phyloP scores from a whole-genome alignment of 2,888 invertebrate genomes.

The Hecatera dysodea region DNA sequence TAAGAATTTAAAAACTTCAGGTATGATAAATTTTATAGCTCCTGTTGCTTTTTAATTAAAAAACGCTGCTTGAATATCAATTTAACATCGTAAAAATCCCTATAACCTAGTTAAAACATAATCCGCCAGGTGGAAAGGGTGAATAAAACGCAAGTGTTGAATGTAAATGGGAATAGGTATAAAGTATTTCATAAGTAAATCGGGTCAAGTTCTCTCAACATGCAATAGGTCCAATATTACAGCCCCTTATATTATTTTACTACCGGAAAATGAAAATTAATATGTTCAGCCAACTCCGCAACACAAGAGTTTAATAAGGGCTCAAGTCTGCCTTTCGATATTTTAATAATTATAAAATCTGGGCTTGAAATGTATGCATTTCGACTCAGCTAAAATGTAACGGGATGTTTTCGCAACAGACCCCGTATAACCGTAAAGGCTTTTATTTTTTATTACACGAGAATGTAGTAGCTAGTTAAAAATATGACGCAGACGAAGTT shows the following conservation, averaged over 20 bases:
- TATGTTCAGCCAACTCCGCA: not conserved
- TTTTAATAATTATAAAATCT: not conserved
- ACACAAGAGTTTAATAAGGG: not conserved
- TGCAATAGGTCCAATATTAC: conserved; percentile 1
- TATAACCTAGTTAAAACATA: conserved; percentile 20
- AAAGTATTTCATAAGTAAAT: conserved; percentile 36
- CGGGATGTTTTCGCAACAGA: conserved; percentile 8
- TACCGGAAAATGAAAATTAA: conserved; percentile 1
- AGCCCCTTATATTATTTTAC: not conserved
- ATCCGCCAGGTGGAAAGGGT: not conserved
- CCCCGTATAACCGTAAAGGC: conserved; percentile 17
- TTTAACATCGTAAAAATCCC: conserved; percentile 17
- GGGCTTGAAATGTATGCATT: not conserved
- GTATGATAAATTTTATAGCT: conserved; percentile 9
- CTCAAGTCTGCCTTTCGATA: not conserved
- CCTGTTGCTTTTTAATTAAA: conserved; percentile 8
- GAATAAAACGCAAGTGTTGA: conserved; percentile 34
- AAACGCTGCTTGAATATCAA: conserved; percentile 13
- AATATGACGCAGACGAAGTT: not conserved
- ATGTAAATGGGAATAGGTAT: conserved; percentile 34
- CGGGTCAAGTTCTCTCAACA: conserved; percentile 12
- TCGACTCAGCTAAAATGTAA: conserved; percentile 17
- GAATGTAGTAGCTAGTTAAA: too few species aligned
- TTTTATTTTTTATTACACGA: too few species aligned
- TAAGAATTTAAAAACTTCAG: conserved; percentile 4